These are phyloP conservation scores for Caenorhabditis remanei DNA, from an alignment of 1,140 invertebrate genomes.

Conservation along the genomic window DNA sequence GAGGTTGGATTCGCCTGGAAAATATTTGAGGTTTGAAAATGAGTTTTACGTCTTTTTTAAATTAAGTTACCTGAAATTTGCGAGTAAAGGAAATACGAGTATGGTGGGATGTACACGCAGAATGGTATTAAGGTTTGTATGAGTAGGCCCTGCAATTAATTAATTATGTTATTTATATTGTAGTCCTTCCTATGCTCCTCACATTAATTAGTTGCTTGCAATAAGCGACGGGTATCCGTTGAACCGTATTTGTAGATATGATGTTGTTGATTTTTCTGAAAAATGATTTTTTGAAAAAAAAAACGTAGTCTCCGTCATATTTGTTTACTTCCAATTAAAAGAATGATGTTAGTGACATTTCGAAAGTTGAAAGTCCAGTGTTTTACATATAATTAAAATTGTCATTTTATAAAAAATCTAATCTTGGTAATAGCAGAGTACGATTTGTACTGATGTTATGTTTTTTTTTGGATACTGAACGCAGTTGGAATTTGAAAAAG, in stretches of 20 bases:
- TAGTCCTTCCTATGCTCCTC: background rate
- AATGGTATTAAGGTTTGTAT: slow-evolving; percentile 7
- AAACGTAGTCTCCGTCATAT: background rate
- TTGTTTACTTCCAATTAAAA: background rate
- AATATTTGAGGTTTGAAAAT: background rate
- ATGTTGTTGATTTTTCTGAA: slow-evolving; percentile 25
- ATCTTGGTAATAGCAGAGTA: background rate
- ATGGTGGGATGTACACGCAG: slow-evolving; percentile 1
- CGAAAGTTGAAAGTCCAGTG: too few relatives aligned
- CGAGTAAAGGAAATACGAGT: background rate
- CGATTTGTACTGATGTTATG: background rate
- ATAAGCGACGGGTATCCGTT: slow-evolving; percentile 26
- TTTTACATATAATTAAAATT: background rate
- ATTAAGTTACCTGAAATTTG: slow-evolving; percentile 3
- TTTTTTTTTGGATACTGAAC: background rate
- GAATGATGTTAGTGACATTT: too few relatives aligned
- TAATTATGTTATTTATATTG: background rate
- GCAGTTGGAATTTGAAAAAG: too few relatives aligned
- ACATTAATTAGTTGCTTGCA: slow-evolving; percentile 32
- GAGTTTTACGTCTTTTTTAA: too few relatives aligned
- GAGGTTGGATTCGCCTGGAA: background rate
- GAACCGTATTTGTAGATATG: background rate
- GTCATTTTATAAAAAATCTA: background rate
- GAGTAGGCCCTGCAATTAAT: background rate
- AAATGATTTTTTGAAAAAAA: background rate